Base-by-base conservation (phyloP, 2,113 vertebrate genomes). In the Grantiella picta region DNA sequence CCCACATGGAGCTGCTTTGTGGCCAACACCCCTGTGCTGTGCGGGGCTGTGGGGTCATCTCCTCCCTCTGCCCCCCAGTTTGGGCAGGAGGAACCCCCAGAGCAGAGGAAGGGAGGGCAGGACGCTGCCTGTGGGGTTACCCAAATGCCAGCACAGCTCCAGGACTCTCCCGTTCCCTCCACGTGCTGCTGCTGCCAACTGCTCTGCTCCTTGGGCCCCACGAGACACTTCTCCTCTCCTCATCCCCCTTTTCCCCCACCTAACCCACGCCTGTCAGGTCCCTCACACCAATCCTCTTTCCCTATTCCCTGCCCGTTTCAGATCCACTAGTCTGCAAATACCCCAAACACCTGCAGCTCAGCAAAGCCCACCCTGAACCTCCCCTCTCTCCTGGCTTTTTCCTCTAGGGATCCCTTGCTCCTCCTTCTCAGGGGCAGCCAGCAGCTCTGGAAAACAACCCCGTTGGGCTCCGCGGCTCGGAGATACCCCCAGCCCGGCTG, bases 21-120 rank as follows among this genome's bases (percentile, higher is more conserved):
- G 57, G 28, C 57, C 3, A 1, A 4, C 31, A 28, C 23, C 25
- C 12, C 38, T 4, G 35, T 3, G 28, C 70, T 4, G 3, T 13
- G 53, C 13, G n/a, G 61, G 53, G 23, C 83, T 35, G 15, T 0
- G 2, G 16, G 2, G 1, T 52, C 9, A 0, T 11, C 40, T 33
- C 24, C 45, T 65, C 29, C 60, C 2, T 31, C 27, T 65, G 49
- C 22, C 20, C n/a, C 33, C 36, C 4, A 0, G 5, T 10, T 22
- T 0, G 2, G 40, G 44, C 64, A 83, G 59, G 23, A 22, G 27
- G 18, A 44, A 1, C 28, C 28, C 70, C 9, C 0, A 40, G 52
- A 70, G 18, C 57, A 31, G 25, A 36, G 28, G 35, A 16, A 49
- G 65, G 12, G 36, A 42, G 5, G 20, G 45, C 13, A 11, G 57